Conservation (phyloP, 2,113 vertebrate genomes). For the Tor tambroides region DNA sequence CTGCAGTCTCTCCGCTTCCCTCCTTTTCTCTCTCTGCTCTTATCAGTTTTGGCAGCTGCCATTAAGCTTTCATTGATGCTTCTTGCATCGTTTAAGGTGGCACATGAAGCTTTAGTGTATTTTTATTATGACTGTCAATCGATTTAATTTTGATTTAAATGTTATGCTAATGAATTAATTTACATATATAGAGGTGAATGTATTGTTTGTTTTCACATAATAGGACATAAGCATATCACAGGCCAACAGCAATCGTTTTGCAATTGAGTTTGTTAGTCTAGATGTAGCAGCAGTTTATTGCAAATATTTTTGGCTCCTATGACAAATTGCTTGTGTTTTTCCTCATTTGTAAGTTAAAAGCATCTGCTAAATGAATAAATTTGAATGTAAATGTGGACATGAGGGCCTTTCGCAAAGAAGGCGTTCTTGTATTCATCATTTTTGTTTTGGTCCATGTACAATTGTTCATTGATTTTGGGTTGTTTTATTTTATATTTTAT, state of each 20-base stretch:
- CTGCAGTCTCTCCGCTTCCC: slow-evolving; percentile 4
- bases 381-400: not conserved
- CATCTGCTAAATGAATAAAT: not conserved
- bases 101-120: slow-evolving; percentile 50
- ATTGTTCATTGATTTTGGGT: not conserved
- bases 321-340: not conserved
- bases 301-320: not conserved
- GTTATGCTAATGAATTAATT: slow-evolving; percentile 9
- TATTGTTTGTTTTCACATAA: not conserved
- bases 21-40: slow-evolving; percentile 38
- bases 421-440: too few relatives aligned
- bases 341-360: not conserved
- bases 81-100: slow-evolving; percentile 62
- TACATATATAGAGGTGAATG: not conserved
- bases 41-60: slow-evolving; percentile 77
- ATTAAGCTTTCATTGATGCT: slow-evolving; percentile 64
- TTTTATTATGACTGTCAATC: not conserved
- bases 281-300: not conserved
- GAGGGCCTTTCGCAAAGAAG: not conserved
- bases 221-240: not conserved
- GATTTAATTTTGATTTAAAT: not conserved
- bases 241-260: not conserved
- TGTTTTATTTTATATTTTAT: too few relatives aligned
- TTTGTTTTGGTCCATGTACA: not conserved
- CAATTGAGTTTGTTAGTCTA: not conserved